Conservation (phyloP, 2,113 vertebrate genomes). For the Fukomys damarensis region DNA sequence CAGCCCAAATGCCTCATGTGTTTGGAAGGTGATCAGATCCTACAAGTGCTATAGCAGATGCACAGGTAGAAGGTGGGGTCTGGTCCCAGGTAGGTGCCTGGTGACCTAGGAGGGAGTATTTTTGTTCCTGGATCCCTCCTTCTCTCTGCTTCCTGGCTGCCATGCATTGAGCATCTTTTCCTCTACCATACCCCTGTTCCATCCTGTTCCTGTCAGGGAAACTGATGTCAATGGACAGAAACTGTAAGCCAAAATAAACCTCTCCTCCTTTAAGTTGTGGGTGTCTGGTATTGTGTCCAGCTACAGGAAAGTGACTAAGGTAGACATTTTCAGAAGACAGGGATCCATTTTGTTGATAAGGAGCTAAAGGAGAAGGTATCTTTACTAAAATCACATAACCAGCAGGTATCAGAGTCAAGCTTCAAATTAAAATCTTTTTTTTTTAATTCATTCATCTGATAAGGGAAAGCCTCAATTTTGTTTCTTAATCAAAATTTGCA, state of each 20-base stretch:
- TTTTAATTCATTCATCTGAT: neutral
- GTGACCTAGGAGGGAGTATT: neutral
- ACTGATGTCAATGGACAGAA: neutral
- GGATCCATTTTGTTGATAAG: neutral
- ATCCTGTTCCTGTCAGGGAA: neutral
- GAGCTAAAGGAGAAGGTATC: neutral
- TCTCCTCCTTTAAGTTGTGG: neutral
- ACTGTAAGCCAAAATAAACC: neutral
- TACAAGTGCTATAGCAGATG: neutral
- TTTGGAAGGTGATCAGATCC: neutral
- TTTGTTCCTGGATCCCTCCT: rapidly evolving
- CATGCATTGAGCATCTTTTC: neutral
- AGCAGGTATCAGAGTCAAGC: neutral
- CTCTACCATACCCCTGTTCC: neutral
- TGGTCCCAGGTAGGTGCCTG: neutral
- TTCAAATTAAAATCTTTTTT: neutral
- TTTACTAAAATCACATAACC: neutral
- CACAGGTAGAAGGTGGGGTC: neutral
- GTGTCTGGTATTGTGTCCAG: neutral
- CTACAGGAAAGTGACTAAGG: neutral
- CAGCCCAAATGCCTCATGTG: neutral
- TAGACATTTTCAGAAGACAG: too few relatives aligned
- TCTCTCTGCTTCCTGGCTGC: neutral
- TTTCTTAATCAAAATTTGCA: neutral
- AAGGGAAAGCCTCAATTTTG: neutral